Evolutionary conservation across 23 tunicate species (phyloP).

Genomic region (Halocynthia aurantium): DNA sequence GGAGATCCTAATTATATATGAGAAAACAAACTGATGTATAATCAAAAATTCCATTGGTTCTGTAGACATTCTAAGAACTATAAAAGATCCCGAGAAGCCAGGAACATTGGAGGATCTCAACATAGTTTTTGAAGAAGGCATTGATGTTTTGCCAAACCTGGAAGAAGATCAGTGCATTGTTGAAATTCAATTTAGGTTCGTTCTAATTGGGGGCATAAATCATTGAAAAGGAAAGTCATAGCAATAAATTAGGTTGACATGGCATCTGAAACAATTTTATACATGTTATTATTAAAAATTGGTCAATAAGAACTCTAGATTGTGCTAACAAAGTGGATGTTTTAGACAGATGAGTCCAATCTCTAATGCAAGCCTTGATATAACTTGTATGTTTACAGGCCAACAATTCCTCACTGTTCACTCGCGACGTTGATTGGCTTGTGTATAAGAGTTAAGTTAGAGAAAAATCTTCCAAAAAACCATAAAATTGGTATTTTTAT

Average conservation of each 20-base stretch:
- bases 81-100: slow-evolving; percentile 94
- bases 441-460: slow-evolving; percentile 77
- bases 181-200: slow-evolving; percentile 57
- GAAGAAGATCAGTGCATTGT: slow-evolving; percentile 35
- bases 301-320: too few species aligned
- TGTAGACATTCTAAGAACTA: slow-evolving; percentile 72
- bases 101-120: slow-evolving; percentile 85
- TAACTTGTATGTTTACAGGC: slow-evolving; percentile 19
- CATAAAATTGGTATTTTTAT: slow-evolving; percentile 66
- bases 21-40: background rate
- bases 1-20: background rate
- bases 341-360: too few species aligned
- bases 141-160: slow-evolving; percentile 22
- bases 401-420: slow-evolving; percentile 92
- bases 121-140: slow-evolving; percentile 87
- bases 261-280: too few species aligned
- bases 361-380: too few species aligned
- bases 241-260: too few species aligned
- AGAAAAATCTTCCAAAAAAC: slow-evolving; percentile 56
- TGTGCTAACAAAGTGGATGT: too few species aligned
- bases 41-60: background rate
- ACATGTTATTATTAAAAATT: too few species aligned
- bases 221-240: too few species aligned
- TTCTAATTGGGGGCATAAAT: background rate
- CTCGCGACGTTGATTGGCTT: slow-evolving; percentile 92